A percentile compares a stretch with the other conserved stretches of the same genome.
phyloP scores from a whole-genome alignment of 1,140 invertebrate species.

The Sipha flava region DNA sequence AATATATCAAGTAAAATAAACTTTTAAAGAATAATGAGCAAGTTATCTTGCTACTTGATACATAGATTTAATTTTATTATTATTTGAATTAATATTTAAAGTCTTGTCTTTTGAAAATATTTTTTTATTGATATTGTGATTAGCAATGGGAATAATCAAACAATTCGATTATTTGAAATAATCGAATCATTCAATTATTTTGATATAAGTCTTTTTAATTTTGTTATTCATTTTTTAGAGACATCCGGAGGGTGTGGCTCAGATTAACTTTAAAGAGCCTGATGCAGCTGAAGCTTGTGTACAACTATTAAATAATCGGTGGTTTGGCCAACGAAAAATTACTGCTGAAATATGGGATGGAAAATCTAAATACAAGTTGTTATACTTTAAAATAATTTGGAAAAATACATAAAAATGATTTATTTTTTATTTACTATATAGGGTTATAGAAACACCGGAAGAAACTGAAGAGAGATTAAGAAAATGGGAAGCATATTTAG shows the following conservation, averaged over 20 bases:
- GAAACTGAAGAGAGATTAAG: conserved; percentile 71
- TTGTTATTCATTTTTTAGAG: conserved; percentile 62
- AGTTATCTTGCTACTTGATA: too few relatives aligned
- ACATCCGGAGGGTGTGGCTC: conserved; percentile 88
- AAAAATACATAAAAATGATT: neutral
- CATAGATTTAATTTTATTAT: too few relatives aligned
- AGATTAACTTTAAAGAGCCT: conserved; percentile 80
- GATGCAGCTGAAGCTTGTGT: conserved; percentile 88
- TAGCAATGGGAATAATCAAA: too few relatives aligned
- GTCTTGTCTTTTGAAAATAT: too few relatives aligned
- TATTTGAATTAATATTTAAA: too few relatives aligned
- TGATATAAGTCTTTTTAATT: too few relatives aligned
- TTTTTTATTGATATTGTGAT: too few relatives aligned
- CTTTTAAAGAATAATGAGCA: too few relatives aligned
- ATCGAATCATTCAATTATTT: too few relatives aligned
- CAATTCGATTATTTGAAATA: too few relatives aligned
- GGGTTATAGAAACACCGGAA: conserved; percentile 81
- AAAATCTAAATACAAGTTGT: conserved; percentile 79
- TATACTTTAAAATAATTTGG: conserved; percentile 30
- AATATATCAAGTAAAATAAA: too few relatives aligned
- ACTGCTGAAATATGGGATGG: conserved; percentile 90
- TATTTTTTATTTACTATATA: conserved; percentile 40
- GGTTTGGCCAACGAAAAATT: conserved; percentile 78
- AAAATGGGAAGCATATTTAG: conserved; percentile 80
- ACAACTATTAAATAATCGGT: conserved; percentile 78